Evolutionary conservation across 2,113 vertebrate species (phyloP).

Genomic region (Rhodinocichla rosea): DNA sequence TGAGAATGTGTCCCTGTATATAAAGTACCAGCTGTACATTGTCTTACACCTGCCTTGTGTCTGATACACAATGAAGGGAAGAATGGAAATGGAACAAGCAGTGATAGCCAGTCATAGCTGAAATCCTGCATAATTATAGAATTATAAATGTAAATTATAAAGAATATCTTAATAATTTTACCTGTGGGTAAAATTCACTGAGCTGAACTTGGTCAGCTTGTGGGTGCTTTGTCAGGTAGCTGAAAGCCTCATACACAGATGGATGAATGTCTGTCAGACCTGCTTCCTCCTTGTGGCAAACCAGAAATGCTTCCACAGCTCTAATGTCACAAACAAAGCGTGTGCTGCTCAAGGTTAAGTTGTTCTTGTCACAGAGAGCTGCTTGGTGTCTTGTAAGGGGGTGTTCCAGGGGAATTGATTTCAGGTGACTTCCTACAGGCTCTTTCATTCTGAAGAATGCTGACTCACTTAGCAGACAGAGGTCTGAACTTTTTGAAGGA

Average conservation of each 20-base stretch:
- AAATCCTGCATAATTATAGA: background rate
- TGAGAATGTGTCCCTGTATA: background rate
- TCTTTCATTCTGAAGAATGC: background rate
- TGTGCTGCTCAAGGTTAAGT: background rate
- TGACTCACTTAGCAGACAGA: background rate
- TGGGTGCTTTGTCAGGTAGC: background rate
- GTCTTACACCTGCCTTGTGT: background rate
- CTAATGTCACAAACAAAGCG: background rate
- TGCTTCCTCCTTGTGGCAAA: background rate
- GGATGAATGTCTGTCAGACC: background rate
- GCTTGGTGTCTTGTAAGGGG: background rate
- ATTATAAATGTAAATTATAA: too few species aligned
- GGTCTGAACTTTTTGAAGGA: background rate
- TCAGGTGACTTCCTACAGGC: background rate
- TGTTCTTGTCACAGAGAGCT: background rate
- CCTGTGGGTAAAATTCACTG: background rate
- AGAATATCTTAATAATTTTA: background rate
- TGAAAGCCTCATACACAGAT: background rate
- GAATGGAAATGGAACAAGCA: background rate
- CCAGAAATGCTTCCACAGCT: background rate
- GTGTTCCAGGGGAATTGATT: background rate
- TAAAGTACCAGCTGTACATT: background rate
- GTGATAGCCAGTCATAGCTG: background rate
- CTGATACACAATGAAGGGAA: rapidly evolving
- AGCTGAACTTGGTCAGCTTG: background rate